Evolutionary conservation across 2,888 invertebrate genomes (phyloP).

Genomic region (Mimas tiliae): DNA sequence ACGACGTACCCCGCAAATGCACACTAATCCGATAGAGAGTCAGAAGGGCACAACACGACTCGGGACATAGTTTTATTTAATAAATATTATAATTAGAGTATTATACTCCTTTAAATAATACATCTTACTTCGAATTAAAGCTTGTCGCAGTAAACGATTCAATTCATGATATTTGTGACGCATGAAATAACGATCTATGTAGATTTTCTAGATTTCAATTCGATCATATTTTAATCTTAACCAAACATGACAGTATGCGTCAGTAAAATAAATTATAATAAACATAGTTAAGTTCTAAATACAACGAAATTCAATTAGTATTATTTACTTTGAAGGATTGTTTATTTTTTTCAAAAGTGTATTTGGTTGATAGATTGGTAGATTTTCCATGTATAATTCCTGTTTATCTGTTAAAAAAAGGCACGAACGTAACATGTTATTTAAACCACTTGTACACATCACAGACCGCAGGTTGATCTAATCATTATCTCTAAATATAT

Average conservation of each 20-base stretch:
- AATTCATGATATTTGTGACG: too few relatives aligned
- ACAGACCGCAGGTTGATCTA: not conserved
- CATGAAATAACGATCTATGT: too few relatives aligned
- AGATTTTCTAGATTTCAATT: too few relatives aligned
- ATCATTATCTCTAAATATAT: not conserved
- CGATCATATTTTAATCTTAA: too few relatives aligned
- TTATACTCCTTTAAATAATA: too few relatives aligned
- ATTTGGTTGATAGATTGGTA: not conserved
- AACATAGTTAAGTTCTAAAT: not conserved
- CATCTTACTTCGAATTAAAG: too few relatives aligned
- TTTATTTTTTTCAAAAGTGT: not conserved
- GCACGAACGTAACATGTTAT: not conserved
- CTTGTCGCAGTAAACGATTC: too few relatives aligned
- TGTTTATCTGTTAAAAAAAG: not conserved
- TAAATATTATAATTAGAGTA: too few relatives aligned
- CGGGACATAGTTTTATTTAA: not conserved
- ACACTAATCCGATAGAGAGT: too few relatives aligned
- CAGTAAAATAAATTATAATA: not conserved
- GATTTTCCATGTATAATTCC: not conserved
- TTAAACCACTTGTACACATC: not conserved
- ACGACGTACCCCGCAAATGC: too few relatives aligned
- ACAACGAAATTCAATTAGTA: constrained; percentile 12
- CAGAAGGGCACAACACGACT: too few relatives aligned
- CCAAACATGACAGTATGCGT: not conserved
- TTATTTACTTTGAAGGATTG: not conserved